phyloP scores from a whole-genome alignment of 1,140 invertebrate species.

The Camponotus floridanus region DNA sequence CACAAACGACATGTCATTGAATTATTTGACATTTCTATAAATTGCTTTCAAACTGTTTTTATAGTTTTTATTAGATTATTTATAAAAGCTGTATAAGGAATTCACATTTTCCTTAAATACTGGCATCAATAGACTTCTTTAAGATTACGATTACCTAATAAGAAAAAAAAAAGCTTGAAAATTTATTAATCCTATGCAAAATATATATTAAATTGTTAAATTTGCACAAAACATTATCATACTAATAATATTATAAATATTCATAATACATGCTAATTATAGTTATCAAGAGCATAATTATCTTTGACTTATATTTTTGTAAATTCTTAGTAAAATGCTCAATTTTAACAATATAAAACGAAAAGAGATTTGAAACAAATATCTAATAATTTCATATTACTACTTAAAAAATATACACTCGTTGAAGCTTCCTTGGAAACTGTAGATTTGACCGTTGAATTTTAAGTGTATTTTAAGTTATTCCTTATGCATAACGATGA shows the following conservation, averaged over 20 bases:
- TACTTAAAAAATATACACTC: background rate
- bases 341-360: background rate
- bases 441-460: background rate
- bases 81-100: background rate
- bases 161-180: background rate
- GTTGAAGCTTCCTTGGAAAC: background rate
- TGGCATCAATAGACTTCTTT: background rate
- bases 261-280: background rate
- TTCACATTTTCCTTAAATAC: background rate
- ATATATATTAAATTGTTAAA: background rate
- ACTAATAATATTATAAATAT: background rate
- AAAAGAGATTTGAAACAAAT: background rate
- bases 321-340: background rate
- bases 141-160: background rate
- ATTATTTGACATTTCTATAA: conserved; percentile 45
- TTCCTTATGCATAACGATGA: no score
- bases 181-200: conserved; percentile 3
- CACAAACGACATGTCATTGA: conserved; percentile 65
- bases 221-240: background rate
- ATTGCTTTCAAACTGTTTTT: background rate
- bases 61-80: background rate
- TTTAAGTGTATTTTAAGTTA: background rate
- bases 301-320: background rate
- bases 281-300: conserved; percentile 4
- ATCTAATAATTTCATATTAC: background rate